These are phyloP conservation scores for Hippoglossus stenolepis DNA, from an alignment of 2,113 vertebrate species.

Conservation along the genomic window DNA sequence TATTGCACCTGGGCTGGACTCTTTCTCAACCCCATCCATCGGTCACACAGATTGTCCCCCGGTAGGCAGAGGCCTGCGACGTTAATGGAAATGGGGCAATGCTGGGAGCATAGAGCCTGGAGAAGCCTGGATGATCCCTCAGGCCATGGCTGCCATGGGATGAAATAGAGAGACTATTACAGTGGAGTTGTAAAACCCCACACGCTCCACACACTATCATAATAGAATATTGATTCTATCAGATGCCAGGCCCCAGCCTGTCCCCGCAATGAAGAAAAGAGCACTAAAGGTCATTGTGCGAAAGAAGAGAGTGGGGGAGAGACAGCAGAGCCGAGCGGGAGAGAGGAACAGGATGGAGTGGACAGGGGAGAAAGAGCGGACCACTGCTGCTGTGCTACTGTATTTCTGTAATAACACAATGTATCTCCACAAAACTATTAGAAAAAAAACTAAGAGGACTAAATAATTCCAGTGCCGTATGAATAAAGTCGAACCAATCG, in stretches of 20 bases:
- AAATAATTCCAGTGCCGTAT: constrained; percentile 22
- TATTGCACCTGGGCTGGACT: constrained; percentile 73
- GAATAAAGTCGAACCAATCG: constrained; percentile 55
- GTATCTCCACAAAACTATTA: constrained; percentile 3
- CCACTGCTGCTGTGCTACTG: constrained; percentile 18
- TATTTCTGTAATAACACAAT: constrained; percentile 43
- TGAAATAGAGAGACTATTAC: constrained; percentile 88
- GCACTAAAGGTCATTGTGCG: constrained; percentile 90
- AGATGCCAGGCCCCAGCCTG: constrained; percentile 86
- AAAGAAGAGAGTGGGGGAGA: constrained; percentile 81
- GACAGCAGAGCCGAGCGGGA: constrained; percentile 59
- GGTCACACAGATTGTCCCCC: constrained; percentile 79
- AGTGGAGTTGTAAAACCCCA: constrained; percentile 86
- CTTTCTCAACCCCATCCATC: constrained; percentile 76
- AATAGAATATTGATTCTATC: constrained; percentile 98
- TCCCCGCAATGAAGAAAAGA: constrained; percentile 86
- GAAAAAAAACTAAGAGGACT: constrained; percentile 12
- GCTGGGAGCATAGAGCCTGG: constrained; percentile 80
- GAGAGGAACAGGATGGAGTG: constrained; percentile 44
- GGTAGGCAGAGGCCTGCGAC: constrained; percentile 71
- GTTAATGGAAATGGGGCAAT: constrained; percentile 82
- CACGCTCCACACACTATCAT: constrained; percentile 86
- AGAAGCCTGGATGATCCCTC: constrained; percentile 79
- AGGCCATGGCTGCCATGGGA: constrained; percentile 82
- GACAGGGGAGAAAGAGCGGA: constrained; percentile 18